Percentiles rank a stretch among this genome's conserved stretches.
These are phyloP conservation scores for Rhopalosiphum padi DNA, from an alignment of 1,140 invertebrate genomes.

Conservation along the genomic window DNA sequence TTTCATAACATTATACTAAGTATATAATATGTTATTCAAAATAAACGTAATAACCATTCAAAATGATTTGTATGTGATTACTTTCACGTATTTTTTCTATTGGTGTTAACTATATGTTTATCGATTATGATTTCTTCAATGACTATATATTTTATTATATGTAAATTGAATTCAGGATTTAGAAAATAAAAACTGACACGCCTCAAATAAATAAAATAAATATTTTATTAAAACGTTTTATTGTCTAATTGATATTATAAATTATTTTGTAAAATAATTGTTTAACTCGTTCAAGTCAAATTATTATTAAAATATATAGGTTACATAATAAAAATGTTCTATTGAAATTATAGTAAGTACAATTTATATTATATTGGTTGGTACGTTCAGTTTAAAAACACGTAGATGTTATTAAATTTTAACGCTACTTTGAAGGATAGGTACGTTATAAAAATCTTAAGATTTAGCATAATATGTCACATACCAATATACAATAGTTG, in stretches of 20 bases:
- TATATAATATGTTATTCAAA: neutral
- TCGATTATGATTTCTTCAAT: neutral
- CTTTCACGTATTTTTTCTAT: conserved; percentile 17
- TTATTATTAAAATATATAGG: neutral
- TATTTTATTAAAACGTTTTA: conserved; percentile 8
- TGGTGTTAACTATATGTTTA: neutral
- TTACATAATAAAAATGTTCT: neutral
- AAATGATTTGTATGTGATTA: neutral
- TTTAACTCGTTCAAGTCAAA: neutral
- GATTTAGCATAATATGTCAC: neutral
- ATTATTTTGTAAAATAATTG: neutral
- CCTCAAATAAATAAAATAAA: neutral
- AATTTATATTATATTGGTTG: neutral
- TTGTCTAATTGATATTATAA: neutral
- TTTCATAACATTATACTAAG: neutral
- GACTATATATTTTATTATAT: neutral
- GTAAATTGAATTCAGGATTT: neutral
- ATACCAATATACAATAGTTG: no score
- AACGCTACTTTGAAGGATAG: neutral
- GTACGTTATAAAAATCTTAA: neutral
- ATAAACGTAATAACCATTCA: neutral
- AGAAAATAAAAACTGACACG: neutral
- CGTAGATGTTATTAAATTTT: neutral
- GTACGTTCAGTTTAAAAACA: neutral
- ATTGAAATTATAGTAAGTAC: neutral